phyloP scores from a whole-genome alignment of 2,888 invertebrate genomes.

The Ochlodes sylvanus region DNA sequence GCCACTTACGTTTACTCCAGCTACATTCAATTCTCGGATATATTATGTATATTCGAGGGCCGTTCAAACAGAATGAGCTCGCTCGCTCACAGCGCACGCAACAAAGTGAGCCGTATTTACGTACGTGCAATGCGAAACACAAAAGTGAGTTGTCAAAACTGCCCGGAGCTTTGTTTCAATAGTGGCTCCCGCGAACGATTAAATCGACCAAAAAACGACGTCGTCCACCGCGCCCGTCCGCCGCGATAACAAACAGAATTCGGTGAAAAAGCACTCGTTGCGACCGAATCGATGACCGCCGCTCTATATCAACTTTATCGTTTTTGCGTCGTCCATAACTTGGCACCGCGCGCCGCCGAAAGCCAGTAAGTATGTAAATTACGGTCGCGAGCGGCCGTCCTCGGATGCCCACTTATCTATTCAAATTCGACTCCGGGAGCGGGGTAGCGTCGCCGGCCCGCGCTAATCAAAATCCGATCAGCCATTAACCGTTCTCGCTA shows the following conservation, averaged over 20 bases:
- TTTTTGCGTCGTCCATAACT: conserved; percentile 80
- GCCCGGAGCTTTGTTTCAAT: conserved; percentile 51
- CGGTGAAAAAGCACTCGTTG: conserved; percentile 73
- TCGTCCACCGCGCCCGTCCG: conserved; percentile 46
- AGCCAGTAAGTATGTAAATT: conserved; percentile 85
- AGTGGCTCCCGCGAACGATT: conserved; percentile 54
- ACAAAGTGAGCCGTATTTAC: conserved; percentile 43
- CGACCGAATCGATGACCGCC: conserved; percentile 78
- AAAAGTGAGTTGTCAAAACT: conserved; percentile 52
- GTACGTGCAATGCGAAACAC: conserved; percentile 46
- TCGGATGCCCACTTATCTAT: conserved; percentile 84
- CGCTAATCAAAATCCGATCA: conserved; percentile 85
- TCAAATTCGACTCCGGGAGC: conserved; percentile 81
- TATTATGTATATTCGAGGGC: not conserved
- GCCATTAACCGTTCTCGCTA: conserved; percentile 85
- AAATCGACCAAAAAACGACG: conserved; percentile 61
- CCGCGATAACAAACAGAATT: conserved; percentile 74
- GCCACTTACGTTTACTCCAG: not conserved
- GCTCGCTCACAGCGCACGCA: not conserved
- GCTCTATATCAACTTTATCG: conserved; percentile 84
- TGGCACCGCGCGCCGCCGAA: conserved; percentile 79
- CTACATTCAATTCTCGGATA: not conserved
- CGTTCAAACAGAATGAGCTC: not conserved
- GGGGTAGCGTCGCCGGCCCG: conserved; percentile 64
- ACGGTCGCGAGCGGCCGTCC: conserved; percentile 82